Percentiles rank a stretch among this genome's conserved stretches.
Conservation (phyloP, 2,888 invertebrate species). For the Ischnus inquisitorius region DNA sequence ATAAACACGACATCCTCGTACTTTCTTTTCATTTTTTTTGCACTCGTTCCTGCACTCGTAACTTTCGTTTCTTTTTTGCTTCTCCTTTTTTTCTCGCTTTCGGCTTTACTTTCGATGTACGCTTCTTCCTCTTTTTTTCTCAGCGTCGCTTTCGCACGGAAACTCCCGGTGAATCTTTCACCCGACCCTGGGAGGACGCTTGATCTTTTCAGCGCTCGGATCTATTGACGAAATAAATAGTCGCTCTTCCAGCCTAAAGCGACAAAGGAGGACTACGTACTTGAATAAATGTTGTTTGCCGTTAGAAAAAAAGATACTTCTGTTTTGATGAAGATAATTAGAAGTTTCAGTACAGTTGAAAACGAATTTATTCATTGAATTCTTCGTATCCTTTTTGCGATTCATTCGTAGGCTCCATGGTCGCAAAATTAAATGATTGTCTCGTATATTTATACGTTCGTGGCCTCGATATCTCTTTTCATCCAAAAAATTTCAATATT, state of each 20-base stretch:
- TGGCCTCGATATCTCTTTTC: no score
- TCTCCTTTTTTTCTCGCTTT: not conserved
- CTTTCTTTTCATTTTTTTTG: constrained; percentile 27
- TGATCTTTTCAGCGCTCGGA: not conserved
- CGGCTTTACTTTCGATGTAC: constrained; percentile 1
- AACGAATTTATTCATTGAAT: no score
- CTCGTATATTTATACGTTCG: no score
- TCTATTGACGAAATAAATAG: not conserved
- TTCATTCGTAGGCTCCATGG: no score
- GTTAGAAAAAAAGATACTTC: not conserved
- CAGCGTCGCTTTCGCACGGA: not conserved
- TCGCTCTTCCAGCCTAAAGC: not conserved
- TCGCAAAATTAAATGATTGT: no score
- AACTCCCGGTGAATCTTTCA: not conserved
- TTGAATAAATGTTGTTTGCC: not conserved
- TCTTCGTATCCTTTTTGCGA: no score
- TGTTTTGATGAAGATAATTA: no score
- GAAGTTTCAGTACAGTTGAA: no score
- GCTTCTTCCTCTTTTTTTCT: not conserved
- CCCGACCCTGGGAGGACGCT: not conserved
- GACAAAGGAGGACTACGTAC: not conserved
- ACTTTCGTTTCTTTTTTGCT: constrained; percentile 3
- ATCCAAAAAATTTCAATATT: no score
- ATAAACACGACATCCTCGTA: constrained; percentile 17
- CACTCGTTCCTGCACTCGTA: constrained; percentile 16